phyloP scores from a whole-genome alignment of 1,140 invertebrate genomes.

The Brachionus sp. region DNA sequence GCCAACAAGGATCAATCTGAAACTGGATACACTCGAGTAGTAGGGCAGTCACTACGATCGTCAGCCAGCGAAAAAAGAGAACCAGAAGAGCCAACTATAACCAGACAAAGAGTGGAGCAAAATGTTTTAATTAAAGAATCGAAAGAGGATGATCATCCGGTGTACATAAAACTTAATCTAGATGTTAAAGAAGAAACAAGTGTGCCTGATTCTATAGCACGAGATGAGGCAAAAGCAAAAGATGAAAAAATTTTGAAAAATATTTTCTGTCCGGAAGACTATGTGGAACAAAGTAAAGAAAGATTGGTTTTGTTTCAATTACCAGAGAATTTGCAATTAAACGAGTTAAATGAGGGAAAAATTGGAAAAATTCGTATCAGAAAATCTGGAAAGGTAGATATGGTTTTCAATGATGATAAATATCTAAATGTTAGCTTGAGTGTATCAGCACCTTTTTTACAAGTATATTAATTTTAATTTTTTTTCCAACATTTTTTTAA shows the following conservation, averaged over 20 bases:
- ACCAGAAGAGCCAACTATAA: neutral
- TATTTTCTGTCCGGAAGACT: neutral
- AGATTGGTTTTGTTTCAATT: constrained; percentile 13
- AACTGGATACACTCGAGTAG: neutral
- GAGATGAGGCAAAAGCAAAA: constrained; percentile 13
- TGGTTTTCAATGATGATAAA: constrained; percentile 26
- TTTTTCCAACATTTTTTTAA: neutral
- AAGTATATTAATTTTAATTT: neutral
- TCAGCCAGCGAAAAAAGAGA: neutral
- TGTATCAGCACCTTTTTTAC: constrained; percentile 35
- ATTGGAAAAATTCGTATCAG: constrained; percentile 31
- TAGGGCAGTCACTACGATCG: neutral
- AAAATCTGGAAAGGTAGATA: constrained; percentile 25
- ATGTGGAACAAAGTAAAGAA: neutral
- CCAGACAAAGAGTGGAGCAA: neutral
- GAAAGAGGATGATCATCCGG: neutral
- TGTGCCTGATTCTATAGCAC: neutral
- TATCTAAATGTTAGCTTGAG: neutral
- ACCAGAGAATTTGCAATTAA: constrained; percentile 18
- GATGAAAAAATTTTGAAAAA: constrained; percentile 35
- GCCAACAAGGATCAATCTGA: neutral
- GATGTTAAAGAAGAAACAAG: constrained; percentile 25
- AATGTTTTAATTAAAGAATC: neutral
- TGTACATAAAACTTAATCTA: neutral
- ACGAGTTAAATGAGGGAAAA: constrained; percentile 11